Base-by-base conservation (phyloP, 2,888 invertebrate species). In the Epinotia nisella region DNA sequence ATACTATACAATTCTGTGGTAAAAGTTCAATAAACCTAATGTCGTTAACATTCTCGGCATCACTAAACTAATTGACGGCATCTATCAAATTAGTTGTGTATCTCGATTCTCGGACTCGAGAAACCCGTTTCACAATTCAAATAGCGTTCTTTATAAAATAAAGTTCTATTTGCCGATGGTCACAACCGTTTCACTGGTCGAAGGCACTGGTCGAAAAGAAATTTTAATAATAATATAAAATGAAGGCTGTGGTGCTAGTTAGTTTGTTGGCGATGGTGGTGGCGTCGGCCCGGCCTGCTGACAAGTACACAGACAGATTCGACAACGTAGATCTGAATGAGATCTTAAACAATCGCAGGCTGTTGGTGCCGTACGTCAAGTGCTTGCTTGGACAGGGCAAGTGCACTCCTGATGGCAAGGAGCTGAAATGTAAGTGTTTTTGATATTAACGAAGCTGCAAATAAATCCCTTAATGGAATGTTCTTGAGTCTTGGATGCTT, bases 281-380 rank as follows among this genome's bases (percentile, higher is more conserved):
- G 21, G 75, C 65, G 10, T 41, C 56, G 9, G 76, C 76, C 3
- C 64, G 75, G 0, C 76, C 78, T 13, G 68, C 51, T n/a, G 71
- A 75, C 1, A 62, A 59, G 17, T 96, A 95, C 81, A 94, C 95
- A 21, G 94, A 93, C 53, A 95, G 94, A 79, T 96, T 94, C 79
- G 96, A 96, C 80, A 95, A 95, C 81, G 86, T 96, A 64, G 94
- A 96, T 82, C 77, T 96, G 76, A 95, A 96, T 76, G 93, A 94
- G 77, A 94, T 96, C 77, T 83, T 96, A 17, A 82, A 78, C n/a
- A 96, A 94, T 82, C 94, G 95, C 41, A 92, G 96, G 68, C 85
- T 96, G 58, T 86, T 96, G 15, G 92, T 94, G 74, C 95, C 94
- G 77, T 96, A 96, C 79, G 87, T 95, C 64, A 94, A 95, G 71